Evolutionary conservation across 2,888 invertebrate genomes (phyloP).

Genomic region (Leptinotarsa peninsularis): DNA sequence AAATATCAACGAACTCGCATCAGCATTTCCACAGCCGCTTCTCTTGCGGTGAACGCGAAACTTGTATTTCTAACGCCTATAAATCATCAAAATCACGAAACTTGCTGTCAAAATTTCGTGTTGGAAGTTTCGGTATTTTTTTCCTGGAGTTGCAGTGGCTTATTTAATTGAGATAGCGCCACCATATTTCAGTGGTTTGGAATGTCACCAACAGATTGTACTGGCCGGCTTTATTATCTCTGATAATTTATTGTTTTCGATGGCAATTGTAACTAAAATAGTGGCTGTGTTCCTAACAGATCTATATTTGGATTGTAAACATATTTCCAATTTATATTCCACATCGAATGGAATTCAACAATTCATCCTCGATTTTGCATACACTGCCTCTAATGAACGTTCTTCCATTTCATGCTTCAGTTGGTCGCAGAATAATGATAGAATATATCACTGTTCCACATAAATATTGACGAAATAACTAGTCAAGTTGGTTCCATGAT

Average conservation of each 20-base stretch:
- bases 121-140: conserved; percentile 26
- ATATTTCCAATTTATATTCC: background rate
- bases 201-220: conserved; percentile 36
- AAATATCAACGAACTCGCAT: background rate
- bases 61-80: background rate
- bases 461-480: too few species aligned
- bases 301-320: background rate
- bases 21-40: background rate
- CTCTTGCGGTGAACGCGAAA: background rate
- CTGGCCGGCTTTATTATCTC: conserved; percentile 28
- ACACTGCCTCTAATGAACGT: background rate
- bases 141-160: background rate
- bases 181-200: conserved; percentile 34
- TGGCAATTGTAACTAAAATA: conserved; percentile 17
- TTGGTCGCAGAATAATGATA: too few species aligned
- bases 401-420: too few species aligned
- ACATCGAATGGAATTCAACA: background rate
- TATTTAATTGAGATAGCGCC: conserved; percentile 32
- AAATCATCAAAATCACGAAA: conserved; percentile 30
- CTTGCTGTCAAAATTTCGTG: conserved; percentile 29
- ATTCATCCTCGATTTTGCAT: background rate
- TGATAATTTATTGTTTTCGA: conserved; percentile 27
- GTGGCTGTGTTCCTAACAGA: background rate
- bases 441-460: too few species aligned
- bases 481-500: too few species aligned